Conservation (phyloP, 2,797 vertebrate genomes). For the Limosa lapponica region DNA sequence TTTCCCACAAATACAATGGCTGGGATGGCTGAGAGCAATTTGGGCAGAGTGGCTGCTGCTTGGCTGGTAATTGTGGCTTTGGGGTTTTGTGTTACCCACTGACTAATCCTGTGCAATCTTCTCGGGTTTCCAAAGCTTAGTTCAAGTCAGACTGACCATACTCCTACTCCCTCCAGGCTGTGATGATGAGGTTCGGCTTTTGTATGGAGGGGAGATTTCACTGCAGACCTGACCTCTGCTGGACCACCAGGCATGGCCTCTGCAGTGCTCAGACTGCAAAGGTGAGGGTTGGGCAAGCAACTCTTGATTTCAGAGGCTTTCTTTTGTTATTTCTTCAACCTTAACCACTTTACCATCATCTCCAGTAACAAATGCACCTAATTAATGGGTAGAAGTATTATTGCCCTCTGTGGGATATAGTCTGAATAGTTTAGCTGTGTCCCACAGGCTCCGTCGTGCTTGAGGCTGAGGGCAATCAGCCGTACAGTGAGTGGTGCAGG, state of each 20-base stretch:
- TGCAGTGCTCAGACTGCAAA: background rate
- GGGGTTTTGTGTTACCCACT: slow-evolving; percentile 53
- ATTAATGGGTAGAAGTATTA: background rate
- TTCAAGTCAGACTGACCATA: background rate
- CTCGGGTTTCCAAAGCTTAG: slow-evolving; percentile 49
- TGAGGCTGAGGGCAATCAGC: background rate
- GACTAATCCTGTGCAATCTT: slow-evolving; percentile 41
- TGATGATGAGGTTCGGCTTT: background rate
- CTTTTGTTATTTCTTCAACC: background rate
- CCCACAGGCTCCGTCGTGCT: background rate
- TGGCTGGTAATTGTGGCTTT: slow-evolving; percentile 39
- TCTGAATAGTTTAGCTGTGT: background rate
- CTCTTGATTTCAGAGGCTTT: background rate
- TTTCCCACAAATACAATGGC: slow-evolving; percentile 21
- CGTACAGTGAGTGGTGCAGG: background rate
- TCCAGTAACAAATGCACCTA: slow-evolving; percentile 13
- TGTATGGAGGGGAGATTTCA: background rate
- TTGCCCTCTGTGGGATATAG: background rate
- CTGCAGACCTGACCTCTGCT: background rate
- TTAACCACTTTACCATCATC: background rate
- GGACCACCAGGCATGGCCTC: fast-evolving
- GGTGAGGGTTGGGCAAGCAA: background rate
- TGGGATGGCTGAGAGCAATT: slow-evolving; percentile 33
- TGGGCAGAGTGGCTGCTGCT: slow-evolving; percentile 22
- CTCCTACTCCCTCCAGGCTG: background rate